Evolutionary conservation across 2,888 invertebrate genomes (phyloP).

Genomic region (Acanthosepion lycidas): DNA sequence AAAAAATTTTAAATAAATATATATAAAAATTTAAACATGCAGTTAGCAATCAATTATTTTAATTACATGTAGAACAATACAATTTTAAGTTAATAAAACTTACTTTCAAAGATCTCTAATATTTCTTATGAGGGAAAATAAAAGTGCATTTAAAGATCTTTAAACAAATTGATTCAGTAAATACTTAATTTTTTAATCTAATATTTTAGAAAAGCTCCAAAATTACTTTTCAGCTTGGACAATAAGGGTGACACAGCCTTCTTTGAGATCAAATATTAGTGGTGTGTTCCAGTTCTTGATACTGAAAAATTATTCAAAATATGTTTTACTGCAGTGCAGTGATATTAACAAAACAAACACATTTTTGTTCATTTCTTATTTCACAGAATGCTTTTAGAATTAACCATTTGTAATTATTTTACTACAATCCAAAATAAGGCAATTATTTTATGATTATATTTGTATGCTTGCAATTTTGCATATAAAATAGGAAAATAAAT

Average conservation of each 20-base stretch:
- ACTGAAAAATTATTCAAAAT: slow-evolving; percentile 75
- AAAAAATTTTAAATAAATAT: neutral
- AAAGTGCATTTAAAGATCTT: neutral
- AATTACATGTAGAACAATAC: neutral
- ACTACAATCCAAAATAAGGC: neutral
- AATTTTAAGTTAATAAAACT: neutral
- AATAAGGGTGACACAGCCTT: slow-evolving; percentile 87
- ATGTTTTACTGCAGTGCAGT: neutral
- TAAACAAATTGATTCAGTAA: neutral
- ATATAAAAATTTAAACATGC: neutral
- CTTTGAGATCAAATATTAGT: slow-evolving; percentile 92
- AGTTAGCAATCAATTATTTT: neutral
- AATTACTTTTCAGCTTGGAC: slow-evolving; percentile 86
- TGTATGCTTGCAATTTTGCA: neutral
- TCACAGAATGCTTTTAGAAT: neutral
- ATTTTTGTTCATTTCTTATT: too few species aligned
- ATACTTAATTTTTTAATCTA: neutral
- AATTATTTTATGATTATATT: neutral
- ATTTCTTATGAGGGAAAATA: neutral
- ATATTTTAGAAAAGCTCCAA: slow-evolving; percentile 14
- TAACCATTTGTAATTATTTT: neutral
- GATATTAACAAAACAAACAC: too few species aligned
- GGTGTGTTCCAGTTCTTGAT: slow-evolving; percentile 96
- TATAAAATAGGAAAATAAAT: neutral
- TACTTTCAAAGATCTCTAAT: neutral